Evolutionary conservation across 2,888 invertebrate genomes (phyloP), one percentile per base, ranked within the genome.

Genomic region (Gasteruption jaculator): DNA sequence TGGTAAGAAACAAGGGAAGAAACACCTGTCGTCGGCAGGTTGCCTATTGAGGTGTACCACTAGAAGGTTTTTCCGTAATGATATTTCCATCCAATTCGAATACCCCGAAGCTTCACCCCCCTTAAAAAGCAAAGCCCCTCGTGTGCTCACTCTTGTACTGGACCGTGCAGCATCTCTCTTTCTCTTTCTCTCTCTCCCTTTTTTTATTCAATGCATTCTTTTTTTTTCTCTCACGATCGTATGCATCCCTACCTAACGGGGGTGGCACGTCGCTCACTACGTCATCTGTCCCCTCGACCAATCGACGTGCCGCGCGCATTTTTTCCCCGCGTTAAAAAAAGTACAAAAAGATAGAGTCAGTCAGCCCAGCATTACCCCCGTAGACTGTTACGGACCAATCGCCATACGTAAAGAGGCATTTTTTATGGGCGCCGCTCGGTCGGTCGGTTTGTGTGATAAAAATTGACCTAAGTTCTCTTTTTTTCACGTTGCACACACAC

Each of bases 321-420:
- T 70, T 69, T 68, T 65, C 60, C 68, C 62, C 66, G 56, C 57
- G 56, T 54, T 56, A 60, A 64, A 63, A 66, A 65, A 63, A 60
- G 54, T 52, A 49, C 46, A 51, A 49, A 53, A 49, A 52, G 38
- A 36, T 33, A 30, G 46, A 31, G 43, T 26, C 33, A 54, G 48
- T n/a, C 54, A 56, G 54, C 54, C 56, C 64, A 63, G 64, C 63
- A 69, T 68, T 67, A 69, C 66, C 68, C 68, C 65, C 65, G 63
- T 55, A 57, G 60, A 66, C 56, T 54, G 55, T 55, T 55, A 61
- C 60, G 65, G 68, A 68, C 69, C 69, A 69, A 70, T 69, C 70
- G 68, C 69, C 68, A 69, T 69, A 70, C 68, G 69, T 69, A 69
- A 70, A 70, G 69, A 69, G 68, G 69, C 67, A 70, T 69, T 70